These are phyloP conservation scores for Hoplostethus atlanticus DNA, from an alignment of 2,797 vertebrate species.

Conservation along the genomic window DNA sequence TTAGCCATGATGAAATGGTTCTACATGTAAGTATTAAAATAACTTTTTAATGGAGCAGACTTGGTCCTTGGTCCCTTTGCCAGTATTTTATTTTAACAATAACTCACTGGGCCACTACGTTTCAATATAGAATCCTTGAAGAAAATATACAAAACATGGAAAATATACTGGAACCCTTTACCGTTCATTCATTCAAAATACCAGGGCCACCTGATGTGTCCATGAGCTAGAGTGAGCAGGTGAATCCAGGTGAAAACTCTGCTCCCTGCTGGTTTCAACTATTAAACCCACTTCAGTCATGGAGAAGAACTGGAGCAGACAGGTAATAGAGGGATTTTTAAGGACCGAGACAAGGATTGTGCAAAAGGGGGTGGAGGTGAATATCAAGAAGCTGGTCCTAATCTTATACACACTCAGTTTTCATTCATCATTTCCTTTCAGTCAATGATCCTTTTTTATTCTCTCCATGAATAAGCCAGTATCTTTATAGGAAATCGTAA, in stretches of 20 bases:
- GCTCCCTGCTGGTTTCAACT: not conserved
- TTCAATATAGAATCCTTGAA: not conserved
- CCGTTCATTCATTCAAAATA: not conserved
- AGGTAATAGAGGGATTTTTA: not conserved
- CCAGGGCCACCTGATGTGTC: no score
- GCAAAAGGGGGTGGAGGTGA: not conserved
- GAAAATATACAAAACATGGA: not conserved
- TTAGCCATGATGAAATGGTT: no score
- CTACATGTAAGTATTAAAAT: no score
- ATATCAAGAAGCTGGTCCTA: not conserved
- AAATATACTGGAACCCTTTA: not conserved
- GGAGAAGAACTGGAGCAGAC: not conserved
- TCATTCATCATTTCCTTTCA: not conserved
- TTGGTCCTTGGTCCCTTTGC: no score
- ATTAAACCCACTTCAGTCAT: not conserved
- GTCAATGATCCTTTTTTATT: not conserved
- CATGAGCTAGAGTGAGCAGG: not conserved
- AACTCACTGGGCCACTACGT: no score
- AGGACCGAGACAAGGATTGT: not conserved
- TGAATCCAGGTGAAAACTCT: not conserved
- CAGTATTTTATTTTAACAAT: no score
- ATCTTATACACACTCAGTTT: not conserved
- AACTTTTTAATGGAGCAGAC: no score
- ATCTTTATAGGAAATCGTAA: not conserved
- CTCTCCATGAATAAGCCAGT: not conserved